A percentile compares a stretch with the other conserved stretches of the same genome.
Conservation (phyloP, 2,797 vertebrate species). For the Darevskia mixta region DNA sequence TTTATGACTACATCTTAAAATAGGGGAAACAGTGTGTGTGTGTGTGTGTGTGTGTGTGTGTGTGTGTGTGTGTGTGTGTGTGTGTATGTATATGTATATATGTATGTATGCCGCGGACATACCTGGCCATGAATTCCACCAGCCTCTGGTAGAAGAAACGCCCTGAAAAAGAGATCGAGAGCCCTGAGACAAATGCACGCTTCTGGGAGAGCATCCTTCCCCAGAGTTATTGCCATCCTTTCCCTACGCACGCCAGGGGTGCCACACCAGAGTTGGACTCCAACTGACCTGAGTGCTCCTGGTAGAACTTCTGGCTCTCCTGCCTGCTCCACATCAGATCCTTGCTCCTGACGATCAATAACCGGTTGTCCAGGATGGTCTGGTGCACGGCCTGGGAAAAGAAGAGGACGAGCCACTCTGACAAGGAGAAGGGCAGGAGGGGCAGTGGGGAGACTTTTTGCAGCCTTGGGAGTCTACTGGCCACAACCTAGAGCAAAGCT, state of each 20-base stretch:
- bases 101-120: neutral
- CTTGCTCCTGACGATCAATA: conserved; percentile 86
- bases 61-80: no score
- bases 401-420: neutral
- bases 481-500: neutral
- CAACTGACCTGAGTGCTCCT: conserved; percentile 88
- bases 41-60: no score
- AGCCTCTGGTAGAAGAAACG: conserved; percentile 96
- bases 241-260: no score
- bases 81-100: no score
- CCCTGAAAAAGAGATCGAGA: conserved; percentile 75
- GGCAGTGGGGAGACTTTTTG: neutral
- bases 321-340: conserved; percentile 84
- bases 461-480: no score
- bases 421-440: no score
- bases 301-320: conserved; percentile 90
- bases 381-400: conserved; percentile 87
- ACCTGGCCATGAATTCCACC: conserved; percentile 98
- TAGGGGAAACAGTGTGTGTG: no score
- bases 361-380: conserved; percentile 87
- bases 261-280: no score
- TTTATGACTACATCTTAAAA: no score
- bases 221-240: neutral
- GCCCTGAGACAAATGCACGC: neutral
- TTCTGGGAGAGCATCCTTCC: no score